Conservation (phyloP, 2,797 vertebrate genomes). For the Cynopterus sphinx region DNA sequence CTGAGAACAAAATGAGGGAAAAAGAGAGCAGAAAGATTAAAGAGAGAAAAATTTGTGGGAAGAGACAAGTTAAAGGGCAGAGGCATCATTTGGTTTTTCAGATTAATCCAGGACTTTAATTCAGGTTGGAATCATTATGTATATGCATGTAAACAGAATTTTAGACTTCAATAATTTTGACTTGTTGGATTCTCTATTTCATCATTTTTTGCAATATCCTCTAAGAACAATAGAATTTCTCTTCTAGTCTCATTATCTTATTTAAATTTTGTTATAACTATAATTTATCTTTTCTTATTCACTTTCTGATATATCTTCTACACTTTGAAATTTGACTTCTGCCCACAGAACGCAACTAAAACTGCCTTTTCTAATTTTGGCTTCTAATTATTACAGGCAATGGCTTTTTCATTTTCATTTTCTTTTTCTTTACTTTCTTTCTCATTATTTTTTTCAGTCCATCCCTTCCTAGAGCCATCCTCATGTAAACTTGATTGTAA, state of each 20-base stretch:
- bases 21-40: neutral
- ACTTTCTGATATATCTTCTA: neutral
- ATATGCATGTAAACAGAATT: accelerated
- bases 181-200: neutral
- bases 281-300: neutral
- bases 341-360: neutral
- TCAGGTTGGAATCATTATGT: neutral
- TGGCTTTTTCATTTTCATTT: neutral
- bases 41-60: neutral
- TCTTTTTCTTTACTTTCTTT: neutral
- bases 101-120: neutral
- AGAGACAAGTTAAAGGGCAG: neutral
- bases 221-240: neutral
- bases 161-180: neutral
- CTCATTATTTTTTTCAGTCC: neutral
- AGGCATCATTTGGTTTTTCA: neutral
- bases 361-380: neutral
- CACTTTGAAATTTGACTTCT: neutral
- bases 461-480: neutral
- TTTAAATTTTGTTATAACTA: neutral
- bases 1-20: neutral
- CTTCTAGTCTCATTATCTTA: neutral
- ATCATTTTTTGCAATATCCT: neutral
- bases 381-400: neutral
- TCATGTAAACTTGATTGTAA: neutral